Percentiles rank a stretch among this genome's conserved stretches.
Evolutionary conservation across 2,888 invertebrate species (phyloP).

Genomic region (Tortricodes alternella): DNA sequence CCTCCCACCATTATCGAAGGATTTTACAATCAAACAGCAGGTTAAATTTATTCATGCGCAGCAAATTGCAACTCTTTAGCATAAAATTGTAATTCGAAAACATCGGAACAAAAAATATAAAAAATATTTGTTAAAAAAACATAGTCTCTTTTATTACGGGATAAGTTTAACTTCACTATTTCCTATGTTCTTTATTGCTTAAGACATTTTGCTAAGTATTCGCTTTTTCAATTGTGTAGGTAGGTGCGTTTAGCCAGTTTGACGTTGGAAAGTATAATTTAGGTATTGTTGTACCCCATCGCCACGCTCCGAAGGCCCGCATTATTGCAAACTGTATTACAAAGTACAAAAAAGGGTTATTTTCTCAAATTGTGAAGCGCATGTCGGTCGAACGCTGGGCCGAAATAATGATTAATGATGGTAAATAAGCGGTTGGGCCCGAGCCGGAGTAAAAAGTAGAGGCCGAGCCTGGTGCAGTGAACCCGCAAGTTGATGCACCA

Average conservation of each 20-base stretch:
- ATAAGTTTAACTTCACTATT: too few relatives aligned
- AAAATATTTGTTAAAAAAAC: neutral
- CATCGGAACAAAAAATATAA: neutral
- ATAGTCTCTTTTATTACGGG: too few relatives aligned
- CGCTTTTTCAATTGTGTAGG: too few relatives aligned
- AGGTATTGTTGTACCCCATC: constrained; percentile 47
- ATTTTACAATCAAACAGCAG: neutral
- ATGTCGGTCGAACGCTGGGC: constrained; percentile 63
- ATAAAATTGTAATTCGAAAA: neutral
- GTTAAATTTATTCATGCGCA: constrained; percentile 4
- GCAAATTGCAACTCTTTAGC: constrained; percentile 13
- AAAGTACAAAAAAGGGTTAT: constrained; percentile 77
- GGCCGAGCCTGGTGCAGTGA: constrained; percentile 41
- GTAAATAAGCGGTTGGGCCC: constrained; percentile 81
- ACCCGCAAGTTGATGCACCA: constrained; percentile 53
- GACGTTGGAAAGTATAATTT: constrained; percentile 43
- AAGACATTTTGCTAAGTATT: too few relatives aligned
- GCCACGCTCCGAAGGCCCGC: constrained; percentile 50
- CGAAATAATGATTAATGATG: constrained; percentile 83
- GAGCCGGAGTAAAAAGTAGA: constrained; percentile 65
- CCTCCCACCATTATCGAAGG: constrained; percentile 5
- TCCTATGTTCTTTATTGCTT: too few relatives aligned
- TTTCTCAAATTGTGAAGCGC: constrained; percentile 75
- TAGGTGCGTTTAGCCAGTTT: neutral
- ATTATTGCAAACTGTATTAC: constrained; percentile 53